Conservation (phyloP, 1,140 invertebrate genomes). For the Bombus waltoni region DNA sequence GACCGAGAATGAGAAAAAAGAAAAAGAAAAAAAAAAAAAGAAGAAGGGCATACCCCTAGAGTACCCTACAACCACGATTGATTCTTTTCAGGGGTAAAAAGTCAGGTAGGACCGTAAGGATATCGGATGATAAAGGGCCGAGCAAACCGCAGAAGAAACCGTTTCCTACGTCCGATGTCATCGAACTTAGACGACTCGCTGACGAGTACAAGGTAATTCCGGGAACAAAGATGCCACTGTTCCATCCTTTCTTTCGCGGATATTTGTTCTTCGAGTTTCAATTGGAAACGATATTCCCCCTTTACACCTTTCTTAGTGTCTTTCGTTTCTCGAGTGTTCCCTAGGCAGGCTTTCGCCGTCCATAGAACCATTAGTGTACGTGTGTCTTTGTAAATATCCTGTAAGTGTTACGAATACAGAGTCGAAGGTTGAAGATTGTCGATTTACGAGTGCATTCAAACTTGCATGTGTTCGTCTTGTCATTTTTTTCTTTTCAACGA, state of each 20-base stretch:
- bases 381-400: conserved; percentile 15
- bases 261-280: conserved; percentile 3
- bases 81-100: conserved; percentile 79
- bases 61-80: conserved; percentile 55
- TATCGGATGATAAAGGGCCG: conserved; percentile 70
- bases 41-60: not conserved
- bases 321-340: not conserved
- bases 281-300: not conserved
- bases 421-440: not conserved
- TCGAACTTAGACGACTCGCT: conserved; percentile 94
- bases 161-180: conserved; percentile 83
- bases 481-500: not conserved
- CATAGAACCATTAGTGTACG: not conserved
- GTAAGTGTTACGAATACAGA: not conserved
- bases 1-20: not conserved
- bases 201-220: conserved; percentile 93
- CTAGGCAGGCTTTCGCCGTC: not conserved
- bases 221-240: not conserved
- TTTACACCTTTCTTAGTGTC: not conserved
- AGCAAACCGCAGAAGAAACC: conserved; percentile 74
- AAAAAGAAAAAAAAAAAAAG: not conserved
- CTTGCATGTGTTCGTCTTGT: conserved; percentile 36
- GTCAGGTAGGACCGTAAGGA: conserved; percentile 77
- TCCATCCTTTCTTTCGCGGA: not conserved
- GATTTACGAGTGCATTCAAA: not conserved